Base-by-base conservation (phyloP, 1,140 invertebrate genomes). In the Drosophila trapezifrons region DNA sequence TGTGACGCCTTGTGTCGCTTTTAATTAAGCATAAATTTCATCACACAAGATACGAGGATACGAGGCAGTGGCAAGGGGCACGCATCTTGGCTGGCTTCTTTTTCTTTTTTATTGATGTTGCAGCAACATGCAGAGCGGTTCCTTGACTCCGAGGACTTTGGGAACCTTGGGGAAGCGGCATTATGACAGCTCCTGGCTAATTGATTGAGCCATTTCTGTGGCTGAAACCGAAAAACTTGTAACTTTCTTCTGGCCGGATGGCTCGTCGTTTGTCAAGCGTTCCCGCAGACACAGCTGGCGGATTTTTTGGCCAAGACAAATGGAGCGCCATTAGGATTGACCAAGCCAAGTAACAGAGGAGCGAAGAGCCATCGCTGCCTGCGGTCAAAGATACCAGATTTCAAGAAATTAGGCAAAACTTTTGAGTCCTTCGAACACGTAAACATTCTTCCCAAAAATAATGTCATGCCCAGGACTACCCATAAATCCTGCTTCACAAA, bases 21-120 rank as follows among this genome's bases (percentile, higher is more conserved):
- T 91, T 91, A 91, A 91, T 91, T 91, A 91, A 90, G 90, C 90
- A 91, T 91, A 91, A 91, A 91, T 91, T 91, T 87, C 79, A 86
- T 90, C 86, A 83, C 90, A 76, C 76, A 78, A 86, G 90, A 91
- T 90, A 91, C 74, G 77, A 87, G 55, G 90, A 91, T 90, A 91
- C 74, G 77, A 87, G 55, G 54, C 58, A 78, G 55, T 38, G 35
- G 56, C 71, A 59, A 57, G 67, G 63, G 67, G 76, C 83, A 87
- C 83, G 83, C 83, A 87, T 80, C 57, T 66, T 65, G 17, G 13
- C 27, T 38, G 2, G 6, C 12, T 17, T 22, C 12, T 7, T 8
- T 9, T 15, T 40, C 25, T 40, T 38, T 59, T 67, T 81, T 85
- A 81, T 86, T 86, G 83, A 87, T 86, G 83, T 81, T 76, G 83